phyloP scores from a whole-genome alignment of 2,113 vertebrate species.

The Menura novaehollandiae region DNA sequence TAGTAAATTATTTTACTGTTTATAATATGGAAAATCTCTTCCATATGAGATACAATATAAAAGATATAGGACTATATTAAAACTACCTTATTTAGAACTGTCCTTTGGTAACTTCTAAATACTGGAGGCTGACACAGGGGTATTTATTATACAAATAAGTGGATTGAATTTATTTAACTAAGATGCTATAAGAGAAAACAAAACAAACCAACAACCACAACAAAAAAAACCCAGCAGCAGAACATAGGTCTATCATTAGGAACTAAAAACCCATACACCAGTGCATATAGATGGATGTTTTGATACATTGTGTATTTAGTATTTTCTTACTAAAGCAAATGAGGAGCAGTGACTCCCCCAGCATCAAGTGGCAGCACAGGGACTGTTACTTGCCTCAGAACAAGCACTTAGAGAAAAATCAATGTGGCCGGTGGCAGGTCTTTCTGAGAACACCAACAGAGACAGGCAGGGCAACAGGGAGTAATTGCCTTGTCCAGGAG shows the following conservation, averaged over 20 bases:
- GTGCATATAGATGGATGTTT: background rate
- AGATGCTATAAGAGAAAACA: background rate
- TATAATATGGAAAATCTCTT: background rate
- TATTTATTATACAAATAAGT: background rate
- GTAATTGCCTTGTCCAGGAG: background rate
- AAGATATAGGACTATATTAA: background rate
- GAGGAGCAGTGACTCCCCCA: background rate
- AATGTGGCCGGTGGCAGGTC: background rate
- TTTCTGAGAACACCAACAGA: background rate
- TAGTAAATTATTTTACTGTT: background rate
- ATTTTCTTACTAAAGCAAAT: background rate
- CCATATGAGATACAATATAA: background rate
- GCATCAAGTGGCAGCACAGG: background rate
- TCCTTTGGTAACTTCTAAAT: background rate
- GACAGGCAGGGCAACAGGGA: background rate
- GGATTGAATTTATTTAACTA: background rate
- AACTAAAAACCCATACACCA: background rate
- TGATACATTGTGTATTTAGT: background rate
- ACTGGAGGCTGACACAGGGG: background rate
- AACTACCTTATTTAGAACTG: background rate
- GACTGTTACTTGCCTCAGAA: background rate
- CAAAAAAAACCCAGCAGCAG: background rate
- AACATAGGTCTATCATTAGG: background rate
- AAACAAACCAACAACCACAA: background rate
- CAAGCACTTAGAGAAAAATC: background rate